phyloP scores from a whole-genome alignment of 2,113 vertebrate genomes.

The Dascyllus trimaculatus region DNA sequence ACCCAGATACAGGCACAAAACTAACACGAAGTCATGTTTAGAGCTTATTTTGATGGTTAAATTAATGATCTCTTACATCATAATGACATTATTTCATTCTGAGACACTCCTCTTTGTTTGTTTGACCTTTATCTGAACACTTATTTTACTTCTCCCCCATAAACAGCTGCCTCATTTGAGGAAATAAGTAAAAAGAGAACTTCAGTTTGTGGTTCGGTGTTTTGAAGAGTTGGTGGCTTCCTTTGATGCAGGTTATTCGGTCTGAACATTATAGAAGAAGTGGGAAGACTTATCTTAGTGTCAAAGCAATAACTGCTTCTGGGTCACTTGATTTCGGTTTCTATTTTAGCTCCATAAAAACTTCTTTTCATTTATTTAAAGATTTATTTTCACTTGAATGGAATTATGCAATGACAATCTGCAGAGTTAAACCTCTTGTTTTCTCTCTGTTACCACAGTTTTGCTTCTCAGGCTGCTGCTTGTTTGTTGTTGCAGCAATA shows the following conservation, averaged over 20 bases:
- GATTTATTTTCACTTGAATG: too few relatives aligned
- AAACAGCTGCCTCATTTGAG: not conserved
- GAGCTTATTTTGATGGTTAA: too few relatives aligned
- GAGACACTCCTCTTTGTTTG: not conserved
- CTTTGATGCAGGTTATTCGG: too few relatives aligned
- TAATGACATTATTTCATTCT: too few relatives aligned
- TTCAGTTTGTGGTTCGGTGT: not conserved
- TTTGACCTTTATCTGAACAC: not conserved
- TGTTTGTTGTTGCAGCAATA: too few relatives aligned
- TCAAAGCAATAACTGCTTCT: slow-evolving; percentile 19
- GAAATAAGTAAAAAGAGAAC: not conserved
- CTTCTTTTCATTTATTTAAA: not conserved
- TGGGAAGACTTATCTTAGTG: not conserved
- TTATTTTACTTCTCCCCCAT: not conserved
- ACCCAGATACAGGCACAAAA: too few relatives aligned
- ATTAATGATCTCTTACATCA: too few relatives aligned
- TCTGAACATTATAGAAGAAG: not conserved
- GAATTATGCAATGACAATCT: too few relatives aligned
- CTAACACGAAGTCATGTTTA: too few relatives aligned
- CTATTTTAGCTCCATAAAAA: not conserved
- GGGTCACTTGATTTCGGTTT: slow-evolving; percentile 3
- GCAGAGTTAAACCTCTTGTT: too few relatives aligned
- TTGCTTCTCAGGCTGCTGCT: too few relatives aligned
- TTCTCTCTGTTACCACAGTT: too few relatives aligned
- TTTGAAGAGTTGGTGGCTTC: not conserved